Conservation (phyloP, 2,113 vertebrate species). For the Saguinus midas region DNA sequence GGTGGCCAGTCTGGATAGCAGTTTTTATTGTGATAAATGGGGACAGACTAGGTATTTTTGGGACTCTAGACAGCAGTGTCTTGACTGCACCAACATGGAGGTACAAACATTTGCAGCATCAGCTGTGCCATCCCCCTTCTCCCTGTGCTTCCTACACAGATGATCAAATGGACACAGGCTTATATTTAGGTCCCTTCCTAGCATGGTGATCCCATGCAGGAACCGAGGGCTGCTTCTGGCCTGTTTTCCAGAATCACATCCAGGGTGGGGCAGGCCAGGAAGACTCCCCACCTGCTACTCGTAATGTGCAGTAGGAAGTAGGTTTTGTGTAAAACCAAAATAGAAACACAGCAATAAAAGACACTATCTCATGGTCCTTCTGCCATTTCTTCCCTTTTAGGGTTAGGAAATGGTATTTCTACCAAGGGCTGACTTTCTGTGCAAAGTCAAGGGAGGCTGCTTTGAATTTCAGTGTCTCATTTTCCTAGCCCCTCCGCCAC, state of each 20-base stretch:
- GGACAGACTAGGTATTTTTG: neutral
- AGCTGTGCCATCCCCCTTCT: neutral
- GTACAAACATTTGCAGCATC: neutral
- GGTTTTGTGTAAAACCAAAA: slow-evolving; percentile 1
- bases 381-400: neutral
- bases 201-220: neutral
- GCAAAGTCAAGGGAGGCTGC: neutral
- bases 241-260: neutral
- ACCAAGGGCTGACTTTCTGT: neutral
- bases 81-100: neutral
- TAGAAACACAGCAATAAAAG: neutral
- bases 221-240: neutral
- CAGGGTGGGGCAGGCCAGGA: neutral
- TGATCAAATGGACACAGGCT: too few relatives aligned
- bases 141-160: neutral
- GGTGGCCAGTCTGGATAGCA: neutral
- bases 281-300: neutral
- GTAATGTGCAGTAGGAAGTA: neutral
- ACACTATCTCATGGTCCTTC: neutral
- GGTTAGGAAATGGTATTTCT: neutral
- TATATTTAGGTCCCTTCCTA: neutral
- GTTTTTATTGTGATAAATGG: neutral
- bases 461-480: neutral
- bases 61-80: neutral
- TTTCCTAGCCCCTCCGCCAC: neutral